Evolutionary conservation across 2,888 invertebrate species (phyloP), one percentile per base, ranked within the genome.

Genomic region (Drosophila lutescens): DNA sequence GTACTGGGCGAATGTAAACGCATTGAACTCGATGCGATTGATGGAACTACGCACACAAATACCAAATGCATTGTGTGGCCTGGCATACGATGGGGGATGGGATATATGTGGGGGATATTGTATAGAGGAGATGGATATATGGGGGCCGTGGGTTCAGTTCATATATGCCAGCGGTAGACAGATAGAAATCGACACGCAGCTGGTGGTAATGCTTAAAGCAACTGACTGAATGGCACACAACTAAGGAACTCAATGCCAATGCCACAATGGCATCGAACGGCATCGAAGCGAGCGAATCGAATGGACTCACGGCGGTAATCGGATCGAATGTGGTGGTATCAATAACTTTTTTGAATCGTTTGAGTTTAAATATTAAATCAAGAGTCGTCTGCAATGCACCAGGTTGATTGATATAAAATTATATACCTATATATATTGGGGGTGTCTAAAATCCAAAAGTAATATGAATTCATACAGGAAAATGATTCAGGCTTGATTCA

Each of bases 21-120:
- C 71, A 80, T 76, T 68, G 69, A 70, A 76, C 83, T 74, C 62
- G 65, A 76, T 78, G 67, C 71, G 74, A 80, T 76, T 83, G 83
- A 80, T 83, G 62, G 59, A 78, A 65, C 73, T 74, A 62, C 51
- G 32, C 58, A 47, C 50, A 20, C 44, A 34, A 34, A 49, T 41
- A 54, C 44, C 32, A 41, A 46, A 30, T 62, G 62, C 62, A 53
- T 62, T 58, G 47, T 32, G 47, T 47, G 47, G 43, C 30, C n/a
- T n/a, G 17, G 2, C 49, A 41, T 10, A 26, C 15, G 10, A 12
- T 8, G n/a, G 26, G 13, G 5, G 50, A 36, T n/a, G n/a, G n/a
- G n/a, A n/a, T n/a, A 13, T n/a, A 46, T 23, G 26, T 4, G 6
- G 32, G 10, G 32, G 0, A 10, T 10, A 34, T 6, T 26, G 26